Evolutionary conservation across 2,113 vertebrate genomes (phyloP).

Genomic region (Speoplatyrhinus poulsoni): DNA sequence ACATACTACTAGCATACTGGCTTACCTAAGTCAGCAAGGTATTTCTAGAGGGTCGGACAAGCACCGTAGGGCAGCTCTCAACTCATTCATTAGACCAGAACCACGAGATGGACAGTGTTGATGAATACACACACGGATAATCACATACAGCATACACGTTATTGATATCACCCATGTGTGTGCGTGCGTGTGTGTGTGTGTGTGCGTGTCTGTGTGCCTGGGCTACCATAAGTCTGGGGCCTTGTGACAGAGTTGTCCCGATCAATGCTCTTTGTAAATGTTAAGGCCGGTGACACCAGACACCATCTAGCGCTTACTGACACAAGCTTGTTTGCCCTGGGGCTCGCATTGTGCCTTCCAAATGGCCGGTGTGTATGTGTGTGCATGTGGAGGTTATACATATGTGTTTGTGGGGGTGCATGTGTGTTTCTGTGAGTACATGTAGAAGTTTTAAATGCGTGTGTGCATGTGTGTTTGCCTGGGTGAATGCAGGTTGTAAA

Average conservation of each 20-base stretch:
- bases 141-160: slow-evolving; percentile 16
- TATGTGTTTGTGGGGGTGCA: slow-evolving; percentile 1
- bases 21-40: too few relatives aligned
- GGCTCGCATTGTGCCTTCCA: neutral
- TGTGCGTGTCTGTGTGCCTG: slow-evolving; percentile 4
- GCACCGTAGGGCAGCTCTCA: neutral
- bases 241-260: slow-evolving; percentile 40
- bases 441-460: slow-evolving; percentile 9
- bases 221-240: slow-evolving; percentile 6
- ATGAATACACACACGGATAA: slow-evolving; percentile 13
- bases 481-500: neutral
- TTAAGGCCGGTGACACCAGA: slow-evolving; percentile 37
- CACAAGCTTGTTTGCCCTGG: slow-evolving; percentile 4
- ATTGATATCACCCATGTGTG: slow-evolving; percentile 11
- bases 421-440: slow-evolving; percentile 4
- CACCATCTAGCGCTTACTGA: slow-evolving; percentile 29
- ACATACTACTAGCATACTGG: too few relatives aligned
- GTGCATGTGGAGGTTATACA: neutral
- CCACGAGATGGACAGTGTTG: slow-evolving; percentile 1
- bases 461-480: slow-evolving; percentile 13
- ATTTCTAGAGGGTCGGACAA: slow-evolving; percentile 3
- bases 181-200: slow-evolving; percentile 10
- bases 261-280: slow-evolving; percentile 57
- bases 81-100: slow-evolving; percentile 8
- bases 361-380: neutral